Conservation (phyloP, 2,888 invertebrate species). For the Eilema depressum region DNA sequence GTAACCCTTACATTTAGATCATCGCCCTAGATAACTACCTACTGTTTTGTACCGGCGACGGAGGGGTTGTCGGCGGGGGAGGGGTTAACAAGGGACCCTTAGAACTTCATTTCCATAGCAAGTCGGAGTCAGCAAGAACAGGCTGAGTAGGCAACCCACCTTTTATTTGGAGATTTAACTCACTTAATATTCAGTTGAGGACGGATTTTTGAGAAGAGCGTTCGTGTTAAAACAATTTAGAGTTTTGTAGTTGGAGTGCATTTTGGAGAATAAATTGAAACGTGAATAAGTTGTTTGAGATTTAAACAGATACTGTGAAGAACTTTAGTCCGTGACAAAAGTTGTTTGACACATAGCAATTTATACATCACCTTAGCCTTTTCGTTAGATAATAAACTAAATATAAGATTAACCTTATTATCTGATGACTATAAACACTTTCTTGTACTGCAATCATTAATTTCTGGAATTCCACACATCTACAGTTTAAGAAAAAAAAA, state of each 20-base stretch:
- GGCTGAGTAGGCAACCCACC: constrained; percentile 75
- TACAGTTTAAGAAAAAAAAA: too few species aligned
- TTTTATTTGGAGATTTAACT: constrained; percentile 84
- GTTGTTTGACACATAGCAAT: too few species aligned
- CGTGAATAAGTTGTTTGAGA: not conserved
- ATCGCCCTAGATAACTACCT: constrained; percentile 72
- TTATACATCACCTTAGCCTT: too few species aligned
- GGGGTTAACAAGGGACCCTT: constrained; percentile 53
- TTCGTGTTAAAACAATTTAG: constrained; percentile 47
- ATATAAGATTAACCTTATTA: too few species aligned
- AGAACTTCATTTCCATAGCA: constrained; percentile 75
- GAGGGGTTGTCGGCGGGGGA: constrained; percentile 30
- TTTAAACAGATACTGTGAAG: not conserved
- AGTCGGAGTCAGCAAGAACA: constrained; percentile 65
- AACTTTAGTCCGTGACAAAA: not conserved
- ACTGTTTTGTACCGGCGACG: constrained; percentile 54
- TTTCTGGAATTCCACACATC: too few species aligned
- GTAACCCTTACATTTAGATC: constrained; percentile 75
- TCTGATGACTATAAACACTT: too few species aligned
- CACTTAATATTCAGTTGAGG: constrained; percentile 79
- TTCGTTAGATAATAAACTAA: too few species aligned
- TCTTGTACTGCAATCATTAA: too few species aligned
- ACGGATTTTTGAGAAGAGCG: constrained; percentile 70
- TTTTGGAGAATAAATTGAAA: not conserved
- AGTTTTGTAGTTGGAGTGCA: not conserved